These are phyloP conservation scores for Trissonchulus sp. DNA, from an alignment of 2,888 invertebrate species.

Conservation along the genomic window DNA sequence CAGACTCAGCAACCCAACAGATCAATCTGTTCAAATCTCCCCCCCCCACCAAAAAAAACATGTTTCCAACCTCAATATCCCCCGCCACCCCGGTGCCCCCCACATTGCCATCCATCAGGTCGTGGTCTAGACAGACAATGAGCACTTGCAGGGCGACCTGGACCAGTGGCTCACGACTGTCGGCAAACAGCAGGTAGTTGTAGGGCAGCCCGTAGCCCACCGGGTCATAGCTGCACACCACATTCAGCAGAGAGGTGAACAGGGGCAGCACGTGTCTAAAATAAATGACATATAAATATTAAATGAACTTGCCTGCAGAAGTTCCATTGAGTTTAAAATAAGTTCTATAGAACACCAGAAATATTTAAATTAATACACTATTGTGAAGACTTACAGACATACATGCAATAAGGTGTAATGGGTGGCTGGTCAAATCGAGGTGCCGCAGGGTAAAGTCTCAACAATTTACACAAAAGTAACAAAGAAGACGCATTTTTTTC, in stretches of 20 bases:
- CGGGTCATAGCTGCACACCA: conserved; percentile 94
- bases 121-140: conserved; percentile 92
- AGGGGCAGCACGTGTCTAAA: conserved; percentile 81
- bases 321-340: too few species aligned
- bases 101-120: conserved; percentile 56
- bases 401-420: too few species aligned
- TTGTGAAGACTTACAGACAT: too few species aligned
- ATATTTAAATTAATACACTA: too few species aligned
- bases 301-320: too few species aligned
- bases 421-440: too few species aligned
- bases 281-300: conserved; percentile 68
- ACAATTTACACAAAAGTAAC: too few species aligned
- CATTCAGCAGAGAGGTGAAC: conserved; percentile 93
- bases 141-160: conserved; percentile 86
- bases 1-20: too few species aligned
- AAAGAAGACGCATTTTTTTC: too few species aligned
- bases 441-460: too few species aligned
- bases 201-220: conserved; percentile 94
- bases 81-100: not conserved
- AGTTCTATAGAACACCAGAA: too few species aligned
- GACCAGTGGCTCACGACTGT: conserved; percentile 85
- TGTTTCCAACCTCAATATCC: conserved; percentile 15
- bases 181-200: conserved; percentile 89
- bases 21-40: not conserved
- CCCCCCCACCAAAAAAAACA: not conserved